Conservation (phyloP, 2,888 invertebrate species). For the Unio delphinus region DNA sequence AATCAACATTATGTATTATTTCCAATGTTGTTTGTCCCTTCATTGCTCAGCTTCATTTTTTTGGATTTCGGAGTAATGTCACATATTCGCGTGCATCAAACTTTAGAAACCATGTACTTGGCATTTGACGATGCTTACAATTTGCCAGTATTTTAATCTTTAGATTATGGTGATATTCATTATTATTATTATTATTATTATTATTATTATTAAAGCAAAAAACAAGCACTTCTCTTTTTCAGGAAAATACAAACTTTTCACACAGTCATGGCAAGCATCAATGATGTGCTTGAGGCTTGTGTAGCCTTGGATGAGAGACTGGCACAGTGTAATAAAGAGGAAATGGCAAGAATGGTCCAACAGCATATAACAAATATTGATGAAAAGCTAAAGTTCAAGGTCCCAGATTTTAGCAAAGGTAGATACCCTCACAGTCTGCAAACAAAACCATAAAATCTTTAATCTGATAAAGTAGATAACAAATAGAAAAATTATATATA, state of each 20-base stretch:
- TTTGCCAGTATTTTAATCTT: too few relatives aligned
- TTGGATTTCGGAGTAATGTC: too few relatives aligned
- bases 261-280: conserved; percentile 9
- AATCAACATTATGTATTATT: too few relatives aligned
- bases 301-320: conserved; percentile 38
- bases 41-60: too few relatives aligned
- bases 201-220: not conserved
- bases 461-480: not conserved
- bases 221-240: not conserved
- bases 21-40: too few relatives aligned
- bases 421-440: conserved; percentile 5
- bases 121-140: too few relatives aligned
- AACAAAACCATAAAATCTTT: not conserved
- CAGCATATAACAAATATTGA: conserved; percentile 29
- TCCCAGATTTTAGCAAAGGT: conserved; percentile 45
- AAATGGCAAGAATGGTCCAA: conserved; percentile 11
- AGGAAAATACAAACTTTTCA: not conserved
- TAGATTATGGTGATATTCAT: too few relatives aligned
- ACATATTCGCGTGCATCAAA: too few relatives aligned
- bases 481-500: too few relatives aligned
- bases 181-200: too few relatives aligned
- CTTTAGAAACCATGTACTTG: too few relatives aligned
- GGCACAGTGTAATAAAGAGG: conserved; percentile 5
- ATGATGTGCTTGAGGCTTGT: conserved; percentile 29
- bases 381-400: conserved; percentile 21